Conservation (phyloP, 2,797 vertebrate genomes). For the Myotis findleyi region DNA sequence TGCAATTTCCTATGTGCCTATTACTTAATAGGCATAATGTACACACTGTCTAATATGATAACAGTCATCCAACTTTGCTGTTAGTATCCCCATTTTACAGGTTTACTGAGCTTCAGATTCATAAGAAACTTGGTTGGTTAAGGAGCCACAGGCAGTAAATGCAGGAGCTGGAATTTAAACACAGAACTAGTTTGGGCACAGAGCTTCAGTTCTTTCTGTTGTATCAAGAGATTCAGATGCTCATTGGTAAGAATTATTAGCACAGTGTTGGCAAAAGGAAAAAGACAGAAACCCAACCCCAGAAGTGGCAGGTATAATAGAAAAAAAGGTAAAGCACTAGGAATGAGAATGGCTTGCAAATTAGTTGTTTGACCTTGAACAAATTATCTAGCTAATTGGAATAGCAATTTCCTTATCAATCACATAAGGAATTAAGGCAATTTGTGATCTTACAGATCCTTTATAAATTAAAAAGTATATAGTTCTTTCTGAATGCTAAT, state of each 20-base stretch:
- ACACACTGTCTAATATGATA: background rate
- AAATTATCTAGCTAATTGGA: background rate
- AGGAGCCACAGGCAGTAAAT: background rate
- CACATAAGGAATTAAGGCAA: background rate
- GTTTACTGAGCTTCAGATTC: background rate
- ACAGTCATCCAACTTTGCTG: background rate
- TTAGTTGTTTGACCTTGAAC: background rate
- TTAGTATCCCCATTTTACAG: background rate
- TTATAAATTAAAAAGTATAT: background rate
- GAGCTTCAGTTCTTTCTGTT: background rate
- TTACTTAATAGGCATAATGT: background rate
- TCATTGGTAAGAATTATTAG: conserved; percentile 5
- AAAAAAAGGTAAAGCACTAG: background rate
- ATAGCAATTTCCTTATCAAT: background rate
- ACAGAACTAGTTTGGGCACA: background rate
- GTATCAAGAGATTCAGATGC: background rate
- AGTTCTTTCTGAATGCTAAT: background rate
- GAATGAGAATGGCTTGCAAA: background rate
- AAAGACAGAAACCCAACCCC: background rate
- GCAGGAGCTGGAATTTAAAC: background rate
- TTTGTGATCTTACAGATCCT: background rate
- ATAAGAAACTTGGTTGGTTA: background rate
- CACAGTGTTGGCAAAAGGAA: background rate
- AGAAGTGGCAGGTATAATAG: background rate
- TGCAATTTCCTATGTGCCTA: background rate